Conservation (phyloP, 2,797 vertebrate genomes). For the Halcyon chelicuti region DNA sequence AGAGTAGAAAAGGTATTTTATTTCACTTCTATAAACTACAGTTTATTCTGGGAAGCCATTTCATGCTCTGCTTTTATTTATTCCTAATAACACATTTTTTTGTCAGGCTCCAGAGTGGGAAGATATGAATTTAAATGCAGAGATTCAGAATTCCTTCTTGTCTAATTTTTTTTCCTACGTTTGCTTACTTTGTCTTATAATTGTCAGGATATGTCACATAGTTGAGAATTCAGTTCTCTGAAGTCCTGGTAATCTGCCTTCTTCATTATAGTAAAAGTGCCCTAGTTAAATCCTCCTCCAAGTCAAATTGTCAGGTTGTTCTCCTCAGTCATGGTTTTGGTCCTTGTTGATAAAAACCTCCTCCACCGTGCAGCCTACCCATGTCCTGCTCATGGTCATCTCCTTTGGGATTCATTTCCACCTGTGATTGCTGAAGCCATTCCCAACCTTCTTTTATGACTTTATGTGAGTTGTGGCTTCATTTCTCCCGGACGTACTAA, state of each 20-base stretch:
- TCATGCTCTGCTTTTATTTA: constrained; percentile 25
- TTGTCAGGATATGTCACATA: not conserved
- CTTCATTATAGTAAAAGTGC: not conserved
- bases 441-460: not conserved
- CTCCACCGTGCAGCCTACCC: accelerated
- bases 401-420: not conserved
- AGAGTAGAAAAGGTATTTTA: constrained; percentile 20
- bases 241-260: not conserved
- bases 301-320: not conserved
- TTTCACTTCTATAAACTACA: constrained; percentile 38
- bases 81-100: constrained; percentile 17
- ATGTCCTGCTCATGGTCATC: not conserved
- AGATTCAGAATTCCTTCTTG: not conserved
- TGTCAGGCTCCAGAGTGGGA: not conserved
- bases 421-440: not conserved
- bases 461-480: not conserved
- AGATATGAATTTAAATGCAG: not conserved
- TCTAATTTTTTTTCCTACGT: not conserved
- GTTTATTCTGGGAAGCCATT: constrained; percentile 45
- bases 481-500: not conserved
- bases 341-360: not conserved
- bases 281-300: not conserved
- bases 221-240: not conserved
- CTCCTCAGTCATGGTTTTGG: not conserved
- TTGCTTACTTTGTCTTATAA: not conserved